Evolutionary conservation across 2,113 vertebrate species (phyloP), one percentile per base, ranked within the genome.

Genomic region (Anser cygnoides): DNA sequence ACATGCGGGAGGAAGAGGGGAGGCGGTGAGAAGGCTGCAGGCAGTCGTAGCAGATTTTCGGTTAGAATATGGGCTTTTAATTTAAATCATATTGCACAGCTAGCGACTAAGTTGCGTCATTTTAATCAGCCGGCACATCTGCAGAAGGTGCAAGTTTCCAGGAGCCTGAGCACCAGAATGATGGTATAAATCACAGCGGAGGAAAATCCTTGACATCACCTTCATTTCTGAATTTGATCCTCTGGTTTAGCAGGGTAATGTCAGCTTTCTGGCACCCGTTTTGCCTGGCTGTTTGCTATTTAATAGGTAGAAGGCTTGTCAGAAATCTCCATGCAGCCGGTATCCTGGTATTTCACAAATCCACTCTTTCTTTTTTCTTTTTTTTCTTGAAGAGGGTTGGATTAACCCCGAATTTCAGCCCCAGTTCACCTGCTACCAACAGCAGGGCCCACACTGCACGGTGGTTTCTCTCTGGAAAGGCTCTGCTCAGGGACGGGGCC

Each of bases 111-210:
- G 49, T 96, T 97, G 93, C 90, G 58, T 96, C 95, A 96, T 15
- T 78, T 73, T 95, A 94, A 96, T 96, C 92, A 79, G 76, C 39
- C 65, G 4, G 90, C 57, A 87, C 89, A 95, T 96, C 92, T 96
- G 95, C 96, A 83, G 80, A 76, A 93, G 93, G 92, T 95, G 92
- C 95, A 93, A 81, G 84, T 95, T 94, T 96, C 95, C 89, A 7
- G 84, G 90, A 96, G 95, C 72, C 76, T 21, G 79, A 81, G 85
- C 3, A 0, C 16, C 6, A 31, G 90, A 77, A 67, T 12, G 89
- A 41, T 12, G 90, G 92, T 21, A 46, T 89, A 90, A 96, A 90
- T 90, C 92, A 88, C 6, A 1, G 90, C 8, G 3, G 35, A 90
- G 90, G 94, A 68, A 12, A 84, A 87, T 4, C 92, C 92, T 72